phyloP scores from a whole-genome alignment of 1,140 invertebrate species.

The Dermatophagoides farinae region DNA sequence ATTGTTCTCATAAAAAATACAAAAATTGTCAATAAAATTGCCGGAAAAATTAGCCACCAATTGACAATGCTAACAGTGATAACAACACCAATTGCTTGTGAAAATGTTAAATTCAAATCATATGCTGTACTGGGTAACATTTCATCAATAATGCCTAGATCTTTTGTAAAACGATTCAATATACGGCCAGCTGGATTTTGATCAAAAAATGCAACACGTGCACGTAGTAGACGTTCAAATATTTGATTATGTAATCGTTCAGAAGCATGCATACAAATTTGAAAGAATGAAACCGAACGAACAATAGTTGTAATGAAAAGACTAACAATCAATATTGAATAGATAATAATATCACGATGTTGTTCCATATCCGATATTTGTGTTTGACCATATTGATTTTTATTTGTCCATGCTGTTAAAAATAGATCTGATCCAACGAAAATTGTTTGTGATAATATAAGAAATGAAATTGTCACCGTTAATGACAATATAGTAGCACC shows the following conservation, averaged over 20 bases:
- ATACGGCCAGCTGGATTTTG: slow-evolving; percentile 42
- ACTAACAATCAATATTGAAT: slow-evolving; percentile 24
- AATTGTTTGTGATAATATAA: slow-evolving; percentile 8
- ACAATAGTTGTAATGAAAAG: slow-evolving; percentile 26
- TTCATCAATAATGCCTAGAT: slow-evolving; percentile 17
- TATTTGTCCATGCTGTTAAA: slow-evolving; percentile 9
- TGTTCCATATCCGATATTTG: neutral
- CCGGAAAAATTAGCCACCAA: slow-evolving; percentile 39
- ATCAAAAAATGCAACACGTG: slow-evolving; percentile 70
- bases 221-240: slow-evolving; percentile 53
- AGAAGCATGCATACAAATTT: slow-evolving; percentile 53
- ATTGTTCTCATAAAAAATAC: slow-evolving; percentile 31
- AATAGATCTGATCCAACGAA: slow-evolving; percentile 11
- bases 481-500: neutral
- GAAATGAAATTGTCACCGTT: neutral
- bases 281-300: slow-evolving; percentile 47
- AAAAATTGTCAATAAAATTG: slow-evolving; percentile 40
- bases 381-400: neutral
- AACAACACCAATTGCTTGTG: slow-evolving; percentile 6
- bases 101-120: slow-evolving; percentile 31
- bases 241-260: slow-evolving; percentile 56
- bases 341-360: slow-evolving; percentile 19
- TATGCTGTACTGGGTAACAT: slow-evolving; percentile 52
- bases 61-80: slow-evolving; percentile 5
- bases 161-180: slow-evolving; percentile 20